These are phyloP conservation scores for Acromyrmex heyeri DNA, from an alignment of 1,140 invertebrate genomes.

Conservation along the genomic window DNA sequence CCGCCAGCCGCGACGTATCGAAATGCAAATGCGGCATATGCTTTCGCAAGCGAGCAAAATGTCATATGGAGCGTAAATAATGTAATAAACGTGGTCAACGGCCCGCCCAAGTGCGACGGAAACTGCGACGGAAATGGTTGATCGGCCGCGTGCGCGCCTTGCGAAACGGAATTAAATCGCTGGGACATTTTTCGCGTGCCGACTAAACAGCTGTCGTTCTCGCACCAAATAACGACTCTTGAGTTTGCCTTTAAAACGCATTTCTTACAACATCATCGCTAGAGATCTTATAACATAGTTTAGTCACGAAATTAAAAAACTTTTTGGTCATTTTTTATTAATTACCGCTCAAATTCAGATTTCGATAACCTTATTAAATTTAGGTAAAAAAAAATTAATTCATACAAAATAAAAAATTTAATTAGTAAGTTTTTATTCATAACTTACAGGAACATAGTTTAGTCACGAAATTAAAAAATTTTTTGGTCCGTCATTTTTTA, in stretches of 20 bases:
- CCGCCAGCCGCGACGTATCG: neutral
- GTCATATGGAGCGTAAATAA: slow-evolving; percentile 15
- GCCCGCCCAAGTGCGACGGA: slow-evolving; percentile 8
- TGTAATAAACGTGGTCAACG: slow-evolving; percentile 39
- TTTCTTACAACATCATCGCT: neutral
- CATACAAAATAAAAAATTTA: no score
- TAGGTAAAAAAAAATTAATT: no score
- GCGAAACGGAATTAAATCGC: slow-evolving; percentile 34
- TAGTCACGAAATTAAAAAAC: no score
- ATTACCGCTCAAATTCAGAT: no score
- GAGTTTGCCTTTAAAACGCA: neutral
- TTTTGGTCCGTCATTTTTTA: no score
- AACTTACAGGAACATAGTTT: no score
- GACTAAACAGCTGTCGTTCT: neutral
- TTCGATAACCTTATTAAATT: no score
- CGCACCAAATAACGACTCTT: neutral
- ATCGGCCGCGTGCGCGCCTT: slow-evolving; percentile 7
- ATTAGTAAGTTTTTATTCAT: no score
- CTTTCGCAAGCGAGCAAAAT: slow-evolving; percentile 48
- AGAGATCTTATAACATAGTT: no score
- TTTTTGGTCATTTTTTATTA: no score
- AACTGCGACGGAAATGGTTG: slow-evolving; percentile 20
- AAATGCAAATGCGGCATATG: slow-evolving; percentile 1
- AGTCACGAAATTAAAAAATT: no score
- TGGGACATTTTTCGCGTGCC: slow-evolving; percentile 28